Base-by-base conservation (phyloP, 2,888 invertebrate genomes). In the Pandemis cinnamomeana region DNA sequence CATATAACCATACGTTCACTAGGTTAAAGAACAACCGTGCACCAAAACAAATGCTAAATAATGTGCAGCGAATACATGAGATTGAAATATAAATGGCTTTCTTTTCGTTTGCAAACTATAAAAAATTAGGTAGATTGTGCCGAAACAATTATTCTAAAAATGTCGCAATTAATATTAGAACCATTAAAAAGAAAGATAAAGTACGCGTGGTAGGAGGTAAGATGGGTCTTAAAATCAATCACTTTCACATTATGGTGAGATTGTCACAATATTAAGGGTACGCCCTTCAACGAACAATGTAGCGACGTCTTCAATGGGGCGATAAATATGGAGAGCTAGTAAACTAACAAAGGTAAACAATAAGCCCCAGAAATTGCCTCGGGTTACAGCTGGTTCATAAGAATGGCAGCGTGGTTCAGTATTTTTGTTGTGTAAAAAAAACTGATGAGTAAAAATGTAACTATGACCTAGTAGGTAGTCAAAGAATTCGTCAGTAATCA, bases 241-340 rank as follows among this genome's bases (percentile, higher is more conserved):
- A 74, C 66, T 41, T 74, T 71, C 13, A 20, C 48, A 13, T 60
- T 42, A 48, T n/a, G 41, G 58, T 69, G 46, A 66, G 70, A 36
- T 41, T 74, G 66, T 66, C 70, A 67, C 66, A 62, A 67, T 67
- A 70, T 66, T 70, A 61, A 70, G 44, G 46, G 62, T 58, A 69
- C 60, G 62, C 62, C 44, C 51, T 71, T 55, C 15, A 70, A 46
- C 15, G 20, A 62, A 71, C 61, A 74, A 71, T 71, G 55, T 46
- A 41, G 61, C 13, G 13, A 66, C 44, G 53, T 71, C 53, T 67
- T 74, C 46, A 71, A 70, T 64, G 69, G 63, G 41, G n/a, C n/a
- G 41, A 67, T 67, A 67, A 64, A 41, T 53, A 67, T 10, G 10
- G 11, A 27, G 46, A 67, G 41, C 53, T 51, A 67, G 51, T 41